phyloP scores from a whole-genome alignment of 1,140 invertebrate genomes.

The Cyclargus thomasi region DNA sequence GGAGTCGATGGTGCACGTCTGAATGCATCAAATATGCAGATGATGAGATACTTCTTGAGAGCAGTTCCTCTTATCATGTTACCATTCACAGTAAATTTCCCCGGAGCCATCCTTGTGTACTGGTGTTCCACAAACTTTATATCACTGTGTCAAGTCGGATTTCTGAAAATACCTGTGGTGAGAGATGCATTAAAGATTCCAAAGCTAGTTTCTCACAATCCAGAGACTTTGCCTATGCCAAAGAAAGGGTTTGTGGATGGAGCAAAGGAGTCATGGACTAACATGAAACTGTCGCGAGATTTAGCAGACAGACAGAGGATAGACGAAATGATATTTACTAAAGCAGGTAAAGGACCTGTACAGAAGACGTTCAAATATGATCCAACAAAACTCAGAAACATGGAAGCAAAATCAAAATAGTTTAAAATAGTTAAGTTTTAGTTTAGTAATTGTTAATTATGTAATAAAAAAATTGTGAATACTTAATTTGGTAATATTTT shows the following conservation, averaged over 20 bases:
- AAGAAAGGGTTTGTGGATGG: slow-evolving; percentile 87
- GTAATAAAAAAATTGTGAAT: slow-evolving; percentile 17
- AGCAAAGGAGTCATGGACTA: slow-evolving; percentile 89
- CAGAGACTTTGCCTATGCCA: slow-evolving; percentile 77
- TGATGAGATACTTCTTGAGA: slow-evolving; percentile 84
- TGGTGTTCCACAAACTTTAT: slow-evolving; percentile 94
- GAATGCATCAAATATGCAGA: slow-evolving; percentile 77
- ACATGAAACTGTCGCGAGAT: slow-evolving; percentile 87
- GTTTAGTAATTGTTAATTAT: slow-evolving; percentile 15
- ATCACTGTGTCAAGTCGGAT: slow-evolving; percentile 87
- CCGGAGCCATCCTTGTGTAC: slow-evolving; percentile 91
- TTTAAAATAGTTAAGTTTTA: slow-evolving; percentile 13
- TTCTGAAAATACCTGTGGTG: slow-evolving; percentile 86
- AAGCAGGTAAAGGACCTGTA: slow-evolving; percentile 89
- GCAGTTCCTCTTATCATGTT: slow-evolving; percentile 88
- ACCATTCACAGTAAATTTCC: slow-evolving; percentile 91
- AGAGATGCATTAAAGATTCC: slow-evolving; percentile 88
- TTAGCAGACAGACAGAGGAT: slow-evolving; percentile 84
- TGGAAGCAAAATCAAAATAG: slow-evolving; percentile 64
- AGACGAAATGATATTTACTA: slow-evolving; percentile 86
- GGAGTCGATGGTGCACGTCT: slow-evolving; percentile 86
- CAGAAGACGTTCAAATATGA: slow-evolving; percentile 91
- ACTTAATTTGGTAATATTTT: neutral
- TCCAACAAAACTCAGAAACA: slow-evolving; percentile 80
- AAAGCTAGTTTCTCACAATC: slow-evolving; percentile 74